Conservation (phyloP, 2,888 invertebrate species). For the Oligia fasciuncula region DNA sequence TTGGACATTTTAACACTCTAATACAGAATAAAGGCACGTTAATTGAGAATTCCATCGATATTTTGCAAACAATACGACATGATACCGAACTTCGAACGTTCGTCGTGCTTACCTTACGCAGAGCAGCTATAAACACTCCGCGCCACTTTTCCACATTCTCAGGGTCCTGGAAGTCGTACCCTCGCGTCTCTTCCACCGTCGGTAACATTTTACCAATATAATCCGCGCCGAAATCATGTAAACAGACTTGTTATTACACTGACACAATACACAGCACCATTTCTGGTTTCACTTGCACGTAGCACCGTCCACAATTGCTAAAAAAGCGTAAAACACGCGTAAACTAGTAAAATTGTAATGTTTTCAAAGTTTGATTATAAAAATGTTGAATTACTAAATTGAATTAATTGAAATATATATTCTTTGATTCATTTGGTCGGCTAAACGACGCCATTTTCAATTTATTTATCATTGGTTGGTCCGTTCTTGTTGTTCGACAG, state of each 20-base stretch:
- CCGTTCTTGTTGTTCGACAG: conserved; percentile 60
- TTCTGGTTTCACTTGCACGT: conserved; percentile 75
- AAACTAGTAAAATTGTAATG: conserved; percentile 63
- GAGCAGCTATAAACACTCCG: conserved; percentile 95
- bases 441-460: conserved; percentile 89
- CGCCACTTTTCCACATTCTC: conserved; percentile 98
- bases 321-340: conserved; percentile 66
- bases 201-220: conserved; percentile 86
- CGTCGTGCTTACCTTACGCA: conserved; percentile 93
- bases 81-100: conserved; percentile 28
- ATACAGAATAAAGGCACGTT: not conserved
- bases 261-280: conserved; percentile 80
- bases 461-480: conserved; percentile 72
- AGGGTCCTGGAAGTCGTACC: conserved; percentile 96
- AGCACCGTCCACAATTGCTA: conserved; percentile 69
- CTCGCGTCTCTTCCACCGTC: conserved; percentile 89
- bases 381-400: conserved; percentile 54
- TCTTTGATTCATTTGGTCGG: conserved; percentile 86
- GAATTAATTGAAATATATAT: conserved; percentile 79
- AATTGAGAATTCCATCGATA: conserved; percentile 32
- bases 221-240: conserved; percentile 86
- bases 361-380: conserved; percentile 44
- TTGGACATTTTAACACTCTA: conserved; percentile 2
- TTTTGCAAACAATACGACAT: conserved; percentile 52
- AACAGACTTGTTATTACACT: conserved; percentile 81